Base-by-base conservation (phyloP, 2,797 vertebrate species). In the Sebastes kiyomatsui region DNA sequence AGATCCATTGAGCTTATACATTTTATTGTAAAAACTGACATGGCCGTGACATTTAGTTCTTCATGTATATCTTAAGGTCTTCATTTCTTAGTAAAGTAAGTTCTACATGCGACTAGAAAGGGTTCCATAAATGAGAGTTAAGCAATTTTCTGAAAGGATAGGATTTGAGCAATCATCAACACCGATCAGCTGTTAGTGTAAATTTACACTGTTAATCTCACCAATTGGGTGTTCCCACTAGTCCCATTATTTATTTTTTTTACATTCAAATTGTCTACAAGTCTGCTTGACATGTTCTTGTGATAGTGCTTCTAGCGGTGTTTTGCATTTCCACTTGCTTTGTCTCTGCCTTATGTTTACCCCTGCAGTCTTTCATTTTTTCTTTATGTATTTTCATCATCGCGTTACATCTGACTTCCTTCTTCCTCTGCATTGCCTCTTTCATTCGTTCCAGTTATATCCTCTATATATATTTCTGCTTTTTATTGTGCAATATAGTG, bases 261-360 rank as follows among this genome's bases (percentile, higher is more conserved):
- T 27, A 27, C 30, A 67, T 79, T 33, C 25, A 86, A 67, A 79
- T 62, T 49, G 38, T 82, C 52, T 46, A 33, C 46, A 75, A 72
- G 65, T 68, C 77, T 80, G 61, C 76, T 73, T 82, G 77, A 85
- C 69, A 77, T 30, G 23, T 77, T 67, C 77, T 85, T 80, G 60
- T 77, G 67, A 82, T 76, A 72, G 68, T 52, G 81, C 87, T 80
- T 30, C 58, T 11, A 76, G 85, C 61, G 0, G 83, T 79, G 79
- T 54, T 82, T 92, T 90, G 85, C 86, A 90, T 91, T 92, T 90
- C 74, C 75, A 88, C 78, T 85, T 72, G 68, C 74, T 87, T 81
- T 77, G 77, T 77, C 5, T 59, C 62, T 77, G 65, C 61, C 65
- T 77, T 88, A 75, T 90, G 88, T 93, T 91, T 85, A 88, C 77